A percentile compares a stretch with the other conserved stretches of the same genome.
These are phyloP conservation scores for Polylopha cassiicola DNA, from an alignment of 2,888 invertebrate genomes.

Conservation along the genomic window DNA sequence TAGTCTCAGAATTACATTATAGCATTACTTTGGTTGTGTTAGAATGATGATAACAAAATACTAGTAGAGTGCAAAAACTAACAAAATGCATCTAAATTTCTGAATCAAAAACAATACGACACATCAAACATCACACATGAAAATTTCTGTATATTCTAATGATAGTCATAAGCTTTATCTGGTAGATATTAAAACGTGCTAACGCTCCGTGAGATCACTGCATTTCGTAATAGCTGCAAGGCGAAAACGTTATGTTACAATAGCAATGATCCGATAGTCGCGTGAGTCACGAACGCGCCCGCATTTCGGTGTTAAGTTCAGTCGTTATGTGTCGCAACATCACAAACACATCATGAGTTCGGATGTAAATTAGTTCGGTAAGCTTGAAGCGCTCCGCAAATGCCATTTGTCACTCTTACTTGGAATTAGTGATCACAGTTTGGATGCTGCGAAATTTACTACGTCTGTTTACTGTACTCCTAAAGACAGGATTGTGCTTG, in stretches of 20 bases:
- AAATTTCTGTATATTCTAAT: too few relatives aligned
- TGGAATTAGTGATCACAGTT: slow-evolving; percentile 10
- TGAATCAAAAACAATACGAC: too few relatives aligned
- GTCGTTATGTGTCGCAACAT: slow-evolving; percentile 48
- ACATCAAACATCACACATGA: too few relatives aligned
- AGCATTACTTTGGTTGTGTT: too few relatives aligned
- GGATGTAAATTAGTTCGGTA: slow-evolving; percentile 52
- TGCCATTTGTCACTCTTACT: slow-evolving; percentile 10
- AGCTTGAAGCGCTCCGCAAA: slow-evolving; percentile 34
- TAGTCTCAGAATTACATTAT: too few relatives aligned
- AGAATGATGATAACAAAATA: too few relatives aligned
- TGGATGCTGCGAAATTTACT: too few relatives aligned
- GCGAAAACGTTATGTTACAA: slow-evolving; percentile 22
- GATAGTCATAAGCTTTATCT: too few relatives aligned
- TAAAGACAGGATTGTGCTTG: too few relatives aligned
- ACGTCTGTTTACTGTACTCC: too few relatives aligned
- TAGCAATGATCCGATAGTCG: slow-evolving; percentile 18
- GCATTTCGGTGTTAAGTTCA: slow-evolving; percentile 47
- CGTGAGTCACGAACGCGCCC: slow-evolving; percentile 45
- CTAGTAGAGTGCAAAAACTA: too few relatives aligned
- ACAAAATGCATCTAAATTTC: too few relatives aligned
- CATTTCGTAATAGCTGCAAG: slow-evolving; percentile 19
- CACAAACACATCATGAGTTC: slow-evolving; percentile 40
- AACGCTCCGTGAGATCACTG: slow-evolving; percentile 19
- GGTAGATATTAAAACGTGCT: slow-evolving; percentile 8